Base-by-base conservation (phyloP, 92 coral and sea anemone genomes). In the Heliopora coerulea region DNA sequence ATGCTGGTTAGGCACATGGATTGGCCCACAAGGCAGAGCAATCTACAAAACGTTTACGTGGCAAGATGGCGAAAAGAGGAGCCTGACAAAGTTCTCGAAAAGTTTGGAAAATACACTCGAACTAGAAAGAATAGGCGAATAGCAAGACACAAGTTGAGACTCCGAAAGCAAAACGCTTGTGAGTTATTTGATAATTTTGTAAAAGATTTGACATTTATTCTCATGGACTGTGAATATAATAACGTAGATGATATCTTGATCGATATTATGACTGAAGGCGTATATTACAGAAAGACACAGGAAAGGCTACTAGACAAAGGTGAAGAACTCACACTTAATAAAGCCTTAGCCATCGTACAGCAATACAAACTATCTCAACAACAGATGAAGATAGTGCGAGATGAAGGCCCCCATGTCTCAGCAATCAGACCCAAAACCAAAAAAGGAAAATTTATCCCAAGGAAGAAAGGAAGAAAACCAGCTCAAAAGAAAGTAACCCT, bases 1-100 rank as follows among this genome's bases (percentile, higher is more conserved):
- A n/a, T 75, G 85, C 1, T 81, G 85, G 79, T 59, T 83, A 48
- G 84, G 83, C 52, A 79, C 88, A 34, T 79, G 78, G 84, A 79
- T 78, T 41, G 87, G 87, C 9, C 54, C 65, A 54, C 83, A 69
- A 78, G 83, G 80, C 27, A 52, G 84, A 50, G 64, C 62, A 84
- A 72, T 79, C 66, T 84, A 56, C 78, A 74, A 65, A 52, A 82
- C 78, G 19, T 61, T 82, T 39, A 40, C 57, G 57, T 69, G 79
- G 83, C 44, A 24, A 32, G 83, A 83, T 31, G 80, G 87, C 32
- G 87, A 83, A 59, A 78, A 50, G 79, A n/a, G 23, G 80, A 73
- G 27, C 87, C 87, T 18, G 79, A 24, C 3, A 82, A 82, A 82
- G 86, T 82, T 30, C 82, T 82, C 5, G 78, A 74, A 11, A 82